Base-by-base conservation (phyloP, 1,140 invertebrate genomes). In the Cydia splendana region DNA sequence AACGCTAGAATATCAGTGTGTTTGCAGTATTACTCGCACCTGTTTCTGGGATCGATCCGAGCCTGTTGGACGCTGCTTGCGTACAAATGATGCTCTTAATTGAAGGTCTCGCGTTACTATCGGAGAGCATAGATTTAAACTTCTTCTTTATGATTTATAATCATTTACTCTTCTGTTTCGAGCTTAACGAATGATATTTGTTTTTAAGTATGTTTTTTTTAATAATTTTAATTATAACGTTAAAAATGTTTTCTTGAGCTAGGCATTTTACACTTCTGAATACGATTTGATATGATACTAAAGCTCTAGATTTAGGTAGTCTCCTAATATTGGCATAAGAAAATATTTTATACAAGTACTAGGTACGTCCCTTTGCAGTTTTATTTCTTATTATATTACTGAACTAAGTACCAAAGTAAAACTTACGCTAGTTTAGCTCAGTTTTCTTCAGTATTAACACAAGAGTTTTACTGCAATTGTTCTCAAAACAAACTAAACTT, bases 61-160 rank as follows among this genome's bases (percentile, higher is more conserved):
- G 73, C 76, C 77, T 69, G 65, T 71, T 20, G 38, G 34, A 71
- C 67, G 67, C 38, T 15, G 67, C 34, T 71, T 71, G 80, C 83
- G 79, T 84, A 82, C 81, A 82, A 84, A 84, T 84, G 79, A 81
- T 77, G 79, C 77, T 67, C 79, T 24, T 82, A 82, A 84, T 84
- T 84, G 79, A 76, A 62, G 78, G 80, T 71, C 38, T 71, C 9
- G n/a, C 34, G n/a, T 71, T 71, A 38, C 28, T 57, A 18, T 57
- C 10, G 57, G 18, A 24, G 20, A 24, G 20, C 20, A 24, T 62
- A 24, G 20, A 20, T 62, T 62, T 24, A 24, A 62, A 62, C 2
- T 24, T 24, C 57, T 7, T 20, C 6, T 62, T 62, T 24, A 62
- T 62, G 57, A 62, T 62, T 62, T 24, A 62, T 62, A 20, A 62